Evolutionary conservation across 37 sponge, comb jelly and placozoan species (phyloP).

Genomic region (Ianthella basta): DNA sequence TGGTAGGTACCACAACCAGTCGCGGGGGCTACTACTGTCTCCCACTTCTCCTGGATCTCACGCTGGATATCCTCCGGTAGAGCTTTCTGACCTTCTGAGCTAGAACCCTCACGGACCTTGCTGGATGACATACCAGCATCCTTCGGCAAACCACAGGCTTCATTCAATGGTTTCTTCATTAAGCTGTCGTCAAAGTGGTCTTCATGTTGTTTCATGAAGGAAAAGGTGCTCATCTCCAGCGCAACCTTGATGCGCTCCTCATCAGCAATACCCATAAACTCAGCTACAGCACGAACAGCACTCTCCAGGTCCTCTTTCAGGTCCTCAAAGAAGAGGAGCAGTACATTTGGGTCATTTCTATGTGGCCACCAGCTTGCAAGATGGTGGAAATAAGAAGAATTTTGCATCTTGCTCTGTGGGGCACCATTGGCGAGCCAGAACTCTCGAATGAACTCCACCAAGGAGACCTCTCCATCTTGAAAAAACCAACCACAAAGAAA

Average conservation of each 20-base stretch:
- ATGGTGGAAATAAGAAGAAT: constrained; percentile 17
- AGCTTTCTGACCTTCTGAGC: neutral
- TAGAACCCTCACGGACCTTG: constrained; percentile 3
- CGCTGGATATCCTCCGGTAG: neutral
- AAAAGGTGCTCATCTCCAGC: neutral
- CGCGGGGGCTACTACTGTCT: neutral
- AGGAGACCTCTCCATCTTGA: neutral
- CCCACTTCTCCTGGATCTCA: neutral
- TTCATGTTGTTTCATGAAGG: neutral
- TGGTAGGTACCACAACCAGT: neutral
- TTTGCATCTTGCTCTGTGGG: neutral
- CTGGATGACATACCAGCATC: neutral
- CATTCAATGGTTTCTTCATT: neutral
- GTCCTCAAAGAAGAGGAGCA: constrained; percentile 43
- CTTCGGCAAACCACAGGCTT: neutral
- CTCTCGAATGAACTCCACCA: neutral
- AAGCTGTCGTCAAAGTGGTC: neutral
- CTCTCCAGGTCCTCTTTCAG: constrained; percentile 44
- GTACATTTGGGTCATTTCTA: constrained; percentile 46
- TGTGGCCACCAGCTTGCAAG: constrained; percentile 45
- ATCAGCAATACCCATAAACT: constrained; percentile 21
- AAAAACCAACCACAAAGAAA: constrained; percentile 2
- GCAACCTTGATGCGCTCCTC: neutral
- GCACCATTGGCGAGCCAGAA: neutral
- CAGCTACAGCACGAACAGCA: constrained; percentile 33